A percentile compares a stretch with the other conserved stretches of the same genome.
phyloP scores from a whole-genome alignment of 2,113 vertebrate genomes.

The Varanus komodoensis region DNA sequence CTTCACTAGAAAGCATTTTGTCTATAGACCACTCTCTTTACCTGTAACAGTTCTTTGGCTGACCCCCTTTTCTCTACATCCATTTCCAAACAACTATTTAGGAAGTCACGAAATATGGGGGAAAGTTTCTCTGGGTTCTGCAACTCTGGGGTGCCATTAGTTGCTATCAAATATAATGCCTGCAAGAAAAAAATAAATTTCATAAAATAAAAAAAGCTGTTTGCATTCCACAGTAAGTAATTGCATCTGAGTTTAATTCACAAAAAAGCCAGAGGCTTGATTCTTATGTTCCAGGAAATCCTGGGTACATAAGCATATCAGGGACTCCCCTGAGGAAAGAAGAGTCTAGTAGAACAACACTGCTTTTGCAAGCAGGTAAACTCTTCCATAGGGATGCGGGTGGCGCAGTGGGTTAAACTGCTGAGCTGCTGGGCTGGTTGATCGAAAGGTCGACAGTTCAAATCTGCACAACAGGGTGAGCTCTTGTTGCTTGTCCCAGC shows the following conservation, averaged over 20 bases:
- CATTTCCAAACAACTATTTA: conserved; percentile 97
- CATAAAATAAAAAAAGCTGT: background rate
- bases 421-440: too few species aligned
- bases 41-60: conserved; percentile 96
- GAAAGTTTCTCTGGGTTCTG: conserved; percentile 98
- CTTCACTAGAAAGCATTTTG: background rate
- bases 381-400: too few species aligned
- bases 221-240: background rate
- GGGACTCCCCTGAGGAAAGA: background rate
- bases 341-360: background rate
- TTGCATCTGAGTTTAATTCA: background rate
- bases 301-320: background rate
- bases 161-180: conserved; percentile 98
- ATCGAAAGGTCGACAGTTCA: too few species aligned
- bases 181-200: conserved; percentile 58
- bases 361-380: background rate
- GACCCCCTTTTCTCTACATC: conserved; percentile 97
- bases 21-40: conserved; percentile 54
- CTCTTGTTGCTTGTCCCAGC: too few species aligned
- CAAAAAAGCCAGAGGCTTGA: background rate
- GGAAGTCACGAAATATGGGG: conserved; percentile 95
- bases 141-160: conserved; percentile 97
- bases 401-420: too few species aligned
- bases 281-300: background rate
- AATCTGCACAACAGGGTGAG: too few species aligned